These are phyloP conservation scores for Sebastes melanostomus DNA, from an alignment of 2,797 vertebrate genomes.

Conservation along the genomic window DNA sequence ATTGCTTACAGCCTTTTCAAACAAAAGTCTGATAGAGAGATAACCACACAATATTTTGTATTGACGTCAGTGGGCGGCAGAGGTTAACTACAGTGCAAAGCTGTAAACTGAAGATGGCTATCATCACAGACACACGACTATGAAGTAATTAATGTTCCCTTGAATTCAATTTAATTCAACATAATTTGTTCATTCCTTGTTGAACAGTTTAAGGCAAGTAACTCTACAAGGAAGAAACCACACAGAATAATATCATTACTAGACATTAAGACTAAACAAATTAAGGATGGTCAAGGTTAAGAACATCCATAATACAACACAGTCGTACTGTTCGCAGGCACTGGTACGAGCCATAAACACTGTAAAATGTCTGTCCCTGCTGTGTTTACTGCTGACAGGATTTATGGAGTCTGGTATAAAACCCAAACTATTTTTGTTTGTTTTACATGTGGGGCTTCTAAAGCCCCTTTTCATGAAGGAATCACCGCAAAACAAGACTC, in stretches of 20 bases:
- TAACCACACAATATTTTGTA: neutral
- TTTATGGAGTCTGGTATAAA: slow-evolving; percentile 6
- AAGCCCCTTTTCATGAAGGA: neutral
- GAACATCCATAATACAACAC: neutral
- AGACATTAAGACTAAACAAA: neutral
- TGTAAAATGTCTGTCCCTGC: neutral
- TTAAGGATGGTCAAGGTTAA: neutral
- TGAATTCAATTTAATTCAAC: neutral
- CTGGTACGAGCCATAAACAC: neutral
- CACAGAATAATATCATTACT: neutral
- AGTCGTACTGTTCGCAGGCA: neutral
- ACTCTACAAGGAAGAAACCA: neutral
- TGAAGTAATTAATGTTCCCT: neutral
- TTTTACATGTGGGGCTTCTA: neutral
- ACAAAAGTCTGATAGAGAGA: neutral
- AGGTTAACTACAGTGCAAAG: neutral
- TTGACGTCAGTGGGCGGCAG: neutral
- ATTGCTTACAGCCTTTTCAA: neutral
- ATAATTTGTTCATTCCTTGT: neutral
- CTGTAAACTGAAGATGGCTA: neutral
- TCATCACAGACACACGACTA: neutral
- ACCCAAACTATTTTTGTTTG: neutral
- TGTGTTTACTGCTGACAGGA: neutral
- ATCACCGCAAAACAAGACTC: neutral
- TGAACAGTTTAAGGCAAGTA: neutral